phyloP scores from a whole-genome alignment of 2,888 invertebrate species.

The Patella ulyssiponensis region DNA sequence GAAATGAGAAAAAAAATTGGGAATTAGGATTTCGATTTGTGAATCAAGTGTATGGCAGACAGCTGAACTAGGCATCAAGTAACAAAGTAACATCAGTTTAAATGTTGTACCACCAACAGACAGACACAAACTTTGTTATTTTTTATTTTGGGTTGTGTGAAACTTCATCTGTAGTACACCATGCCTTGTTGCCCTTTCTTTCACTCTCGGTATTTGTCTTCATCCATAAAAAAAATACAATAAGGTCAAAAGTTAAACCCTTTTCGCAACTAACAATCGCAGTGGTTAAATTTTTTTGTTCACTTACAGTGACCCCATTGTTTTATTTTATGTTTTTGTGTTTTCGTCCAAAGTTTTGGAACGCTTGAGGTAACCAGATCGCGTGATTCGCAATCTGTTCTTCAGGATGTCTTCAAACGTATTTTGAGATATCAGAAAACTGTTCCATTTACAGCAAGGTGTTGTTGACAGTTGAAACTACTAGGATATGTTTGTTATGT shows the following conservation, averaged over 20 bases:
- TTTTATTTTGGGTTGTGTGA: not conserved
- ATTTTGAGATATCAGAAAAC: no score
- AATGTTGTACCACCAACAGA: not conserved
- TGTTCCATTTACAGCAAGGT: no score
- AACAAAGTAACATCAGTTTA: not conserved
- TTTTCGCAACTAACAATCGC: not conserved
- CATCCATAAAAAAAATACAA: not conserved
- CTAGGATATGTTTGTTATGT: no score
- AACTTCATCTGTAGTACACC: constrained; percentile 2
- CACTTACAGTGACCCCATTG: not conserved
- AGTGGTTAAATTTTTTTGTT: not conserved
- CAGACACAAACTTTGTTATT: not conserved
- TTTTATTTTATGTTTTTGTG: not conserved
- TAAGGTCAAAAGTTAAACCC: constrained; percentile 4
- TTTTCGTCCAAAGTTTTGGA: not conserved
- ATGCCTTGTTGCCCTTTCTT: constrained; percentile 1
- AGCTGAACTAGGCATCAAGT: not conserved
- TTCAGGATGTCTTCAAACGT: no score
- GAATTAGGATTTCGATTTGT: not conserved
- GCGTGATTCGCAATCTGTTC: not conserved
- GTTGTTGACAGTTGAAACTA: no score
- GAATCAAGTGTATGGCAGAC: constrained; percentile 9
- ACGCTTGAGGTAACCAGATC: constrained; percentile 1
- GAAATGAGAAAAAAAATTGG: not conserved
- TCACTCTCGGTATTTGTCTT: not conserved